Evolutionary conservation across 2,113 vertebrate genomes (phyloP), one percentile per base, ranked within the genome.

Genomic region (Larimichthys crocea): DNA sequence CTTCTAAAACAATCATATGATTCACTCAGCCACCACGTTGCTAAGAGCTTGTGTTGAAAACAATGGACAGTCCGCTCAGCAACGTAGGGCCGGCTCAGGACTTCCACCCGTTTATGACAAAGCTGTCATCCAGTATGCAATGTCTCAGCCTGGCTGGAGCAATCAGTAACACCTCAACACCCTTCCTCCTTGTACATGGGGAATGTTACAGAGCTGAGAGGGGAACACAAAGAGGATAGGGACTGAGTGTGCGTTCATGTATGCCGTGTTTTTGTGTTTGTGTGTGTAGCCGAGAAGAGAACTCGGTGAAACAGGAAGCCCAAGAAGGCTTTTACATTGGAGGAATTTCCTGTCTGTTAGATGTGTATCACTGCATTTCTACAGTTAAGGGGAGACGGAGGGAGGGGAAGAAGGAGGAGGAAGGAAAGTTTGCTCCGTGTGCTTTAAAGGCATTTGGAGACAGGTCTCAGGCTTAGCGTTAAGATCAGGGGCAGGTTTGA

Each of bases 291-390:
- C 44, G 76, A 83, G 74, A 40, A 68, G 26, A 60, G 52, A 79
- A 66, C 40, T 66, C 1, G 60, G 40, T 16, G 79, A 88, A 90
- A 85, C 90, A 94, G 93, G 95, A 95, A 92, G 88, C 83, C 56
- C 76, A 67, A 80, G 78, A 65, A 71, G 78, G 80, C 80, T 89
- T 93, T 93, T 92, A 93, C 86, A 90, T 78, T 84, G 80, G 76
- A 91, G 91, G 92, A 93, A 93, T 94, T 95, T 95, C 93, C 93
- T 94, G 91, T 66, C 82, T 57, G 50, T 86, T 48, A 79, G 92
- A 94, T 94, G 85, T 69, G 86, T 93, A 93, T 94, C 91, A 42
- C 76, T 50, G 49, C 12, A 40, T 91, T 88, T 78, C 74, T 69
- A 20, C 31, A 64, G 86, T 60, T 76, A 71, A 76, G 19, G 60